Evolutionary conservation across 1,140 invertebrate genomes (phyloP), one percentile per base, ranked within the genome.

Genomic region (Pseudoatta argentina): DNA sequence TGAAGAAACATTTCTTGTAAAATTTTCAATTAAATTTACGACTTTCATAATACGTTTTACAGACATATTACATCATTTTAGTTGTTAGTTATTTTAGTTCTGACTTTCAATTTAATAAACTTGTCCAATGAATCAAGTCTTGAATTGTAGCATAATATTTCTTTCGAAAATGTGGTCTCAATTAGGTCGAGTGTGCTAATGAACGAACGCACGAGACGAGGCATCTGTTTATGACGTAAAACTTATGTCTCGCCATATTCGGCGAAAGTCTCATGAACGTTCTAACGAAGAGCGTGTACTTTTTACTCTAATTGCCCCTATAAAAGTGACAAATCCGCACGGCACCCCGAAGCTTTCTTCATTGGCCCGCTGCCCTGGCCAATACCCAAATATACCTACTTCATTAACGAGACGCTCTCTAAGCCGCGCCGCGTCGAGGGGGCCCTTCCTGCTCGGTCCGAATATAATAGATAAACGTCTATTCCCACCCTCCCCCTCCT

Each of bases 401-500:
- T 83, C 79, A 73, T 83, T 83, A 75, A 51, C 69, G 69, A 63
- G 57, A 27, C 30, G 21, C 55, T 51, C 57, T 73, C 71, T 75
- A 18, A 10, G 16, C 34, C 16, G 16, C 16, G 16, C 34, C 34
- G 75, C 48, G 44, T 24, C 30, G 66, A 66, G 48, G 16, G 48
- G 24, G 39, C 48, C 12, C 53, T 59, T 57, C 12, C 51, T 4
- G 27, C 59, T 4, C 34, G 64, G 51, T 71, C 55, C 55, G 57
- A 85, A 66, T 85, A 78, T 85, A 85, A 85, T 85, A 78, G 82
- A 69, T 78, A 78, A 78, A 85, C 44, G 82, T 85, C 73, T 55
- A 53, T 85, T 85, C 39, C 30, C 34, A 51, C 39, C 21, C 66
- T 44, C 18, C 39, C 12, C 21, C 30, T 30, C 2, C n/a, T 6